Percentiles rank a stretch among this genome's conserved stretches.
phyloP scores from a whole-genome alignment of 2,797 vertebrate genomes.

The Sebastiscus albofasciatus region DNA sequence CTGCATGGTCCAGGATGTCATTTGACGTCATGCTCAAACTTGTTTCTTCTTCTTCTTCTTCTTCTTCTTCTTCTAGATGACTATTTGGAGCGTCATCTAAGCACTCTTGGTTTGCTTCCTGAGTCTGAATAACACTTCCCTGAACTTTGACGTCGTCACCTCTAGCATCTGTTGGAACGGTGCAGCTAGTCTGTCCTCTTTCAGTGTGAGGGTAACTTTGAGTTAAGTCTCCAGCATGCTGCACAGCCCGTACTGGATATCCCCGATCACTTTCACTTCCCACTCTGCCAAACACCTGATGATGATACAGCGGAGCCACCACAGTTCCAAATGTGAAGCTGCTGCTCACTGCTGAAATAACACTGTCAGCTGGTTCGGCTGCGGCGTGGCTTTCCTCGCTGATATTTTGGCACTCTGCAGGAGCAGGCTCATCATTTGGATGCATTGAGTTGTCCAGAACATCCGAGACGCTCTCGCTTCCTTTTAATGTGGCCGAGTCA shows the following conservation, averaged over 20 bases:
- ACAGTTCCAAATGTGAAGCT: conserved; percentile 74
- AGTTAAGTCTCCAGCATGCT: conserved; percentile 9
- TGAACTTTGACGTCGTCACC: background rate
- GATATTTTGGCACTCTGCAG: background rate
- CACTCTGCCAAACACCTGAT: conserved; percentile 66
- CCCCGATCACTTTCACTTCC: conserved; percentile 48
- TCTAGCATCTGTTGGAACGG: background rate
- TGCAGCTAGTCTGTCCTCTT: conserved; percentile 10
- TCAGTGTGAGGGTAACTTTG: conserved; percentile 6
- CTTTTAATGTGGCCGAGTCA: conserved; percentile 8
- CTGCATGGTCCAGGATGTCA: background rate
- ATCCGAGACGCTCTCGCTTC: conserved; percentile 16
- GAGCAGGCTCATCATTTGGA: conserved; percentile 17
- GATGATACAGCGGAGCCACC: conserved; percentile 77
- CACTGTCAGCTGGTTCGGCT: background rate
- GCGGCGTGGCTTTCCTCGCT: background rate
- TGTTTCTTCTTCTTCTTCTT: conserved; percentile 19
- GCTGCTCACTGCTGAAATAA: background rate
- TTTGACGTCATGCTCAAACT: background rate
- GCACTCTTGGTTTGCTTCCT: conserved; percentile 20
- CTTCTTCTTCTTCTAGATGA: conserved; percentile 16
- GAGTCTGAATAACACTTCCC: background rate
- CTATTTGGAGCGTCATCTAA: background rate
- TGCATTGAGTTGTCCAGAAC: background rate
- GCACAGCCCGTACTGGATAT: conserved; percentile 18